Evolutionary conservation across 37 sponge, comb jelly and placozoan species (phyloP).

Genomic region (Halichondria panicea): DNA sequence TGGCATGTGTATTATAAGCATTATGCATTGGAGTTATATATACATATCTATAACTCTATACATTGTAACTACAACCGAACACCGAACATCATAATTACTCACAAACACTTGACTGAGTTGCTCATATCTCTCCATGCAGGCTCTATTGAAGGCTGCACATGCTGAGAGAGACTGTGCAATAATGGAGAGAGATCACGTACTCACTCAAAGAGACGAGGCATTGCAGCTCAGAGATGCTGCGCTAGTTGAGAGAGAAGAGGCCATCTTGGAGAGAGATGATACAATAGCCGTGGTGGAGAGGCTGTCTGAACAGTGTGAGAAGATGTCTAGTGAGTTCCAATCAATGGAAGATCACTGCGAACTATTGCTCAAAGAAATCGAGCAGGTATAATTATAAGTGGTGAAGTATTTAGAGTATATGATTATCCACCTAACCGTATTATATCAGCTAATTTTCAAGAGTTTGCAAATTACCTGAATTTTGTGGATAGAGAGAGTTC

Average conservation of each 20-base stretch:
- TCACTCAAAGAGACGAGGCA: conserved; percentile 8
- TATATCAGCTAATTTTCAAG: neutral
- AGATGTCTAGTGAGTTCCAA: conserved; percentile 42
- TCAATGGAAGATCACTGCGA: conserved; percentile 45
- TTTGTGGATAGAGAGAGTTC: neutral
- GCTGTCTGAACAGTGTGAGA: conserved; percentile 59
- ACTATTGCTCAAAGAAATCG: conserved; percentile 8
- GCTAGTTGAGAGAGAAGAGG: too few species aligned
- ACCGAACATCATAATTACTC: too few species aligned
- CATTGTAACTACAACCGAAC: too few species aligned
- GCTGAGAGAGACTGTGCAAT: too few species aligned
- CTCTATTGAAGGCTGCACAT: too few species aligned
- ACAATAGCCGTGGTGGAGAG: conserved; percentile 50
- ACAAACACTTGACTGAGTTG: too few species aligned
- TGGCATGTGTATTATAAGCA: too few species aligned
- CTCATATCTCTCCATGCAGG: too few species aligned
- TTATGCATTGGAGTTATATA: too few species aligned
- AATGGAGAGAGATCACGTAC: too few species aligned
- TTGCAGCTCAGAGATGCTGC: conserved; percentile 16
- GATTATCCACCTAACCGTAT: neutral
- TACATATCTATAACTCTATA: too few species aligned
- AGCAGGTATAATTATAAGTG: conserved; percentile 10
- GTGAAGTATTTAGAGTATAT: neutral
- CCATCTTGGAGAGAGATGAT: conserved; percentile 66
- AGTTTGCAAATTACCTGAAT: too few species aligned